Conservation (phyloP, 2,113 vertebrate genomes). For the Agelaius tricolor region DNA sequence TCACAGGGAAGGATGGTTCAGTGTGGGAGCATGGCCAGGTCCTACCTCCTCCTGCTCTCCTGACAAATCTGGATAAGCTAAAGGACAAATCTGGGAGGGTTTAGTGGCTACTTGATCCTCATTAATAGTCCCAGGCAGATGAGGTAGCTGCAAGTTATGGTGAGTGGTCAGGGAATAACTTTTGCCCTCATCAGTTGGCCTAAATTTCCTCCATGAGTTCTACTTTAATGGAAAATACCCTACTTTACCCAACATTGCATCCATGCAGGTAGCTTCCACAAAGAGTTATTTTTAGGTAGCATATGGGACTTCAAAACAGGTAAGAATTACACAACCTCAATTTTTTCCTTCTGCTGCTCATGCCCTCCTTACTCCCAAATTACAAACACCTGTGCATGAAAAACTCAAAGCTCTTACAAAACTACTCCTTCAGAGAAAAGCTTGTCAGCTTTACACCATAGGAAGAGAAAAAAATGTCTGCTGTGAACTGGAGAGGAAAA, state of each 20-base stretch:
- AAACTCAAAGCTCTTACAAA: background rate
- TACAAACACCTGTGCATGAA: background rate
- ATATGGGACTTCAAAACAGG: background rate
- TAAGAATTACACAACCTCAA: background rate
- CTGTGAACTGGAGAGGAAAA: background rate
- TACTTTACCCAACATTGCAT: background rate
- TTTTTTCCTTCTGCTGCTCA: background rate
- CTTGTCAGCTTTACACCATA: background rate
- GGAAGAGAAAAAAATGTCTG: background rate
- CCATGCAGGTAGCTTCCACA: background rate
- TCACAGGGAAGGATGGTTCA: accelerated
- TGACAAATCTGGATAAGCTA: background rate
- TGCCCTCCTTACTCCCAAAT: background rate
- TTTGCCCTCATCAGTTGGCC: background rate
- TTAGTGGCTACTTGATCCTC: background rate
- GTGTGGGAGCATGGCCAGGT: background rate
- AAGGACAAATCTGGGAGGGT: background rate
- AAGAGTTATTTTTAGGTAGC: background rate
- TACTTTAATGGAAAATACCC: background rate
- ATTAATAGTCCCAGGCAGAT: background rate
- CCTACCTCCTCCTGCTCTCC: background rate
- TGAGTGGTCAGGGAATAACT: background rate
- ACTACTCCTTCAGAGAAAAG: background rate
- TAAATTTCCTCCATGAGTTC: background rate
- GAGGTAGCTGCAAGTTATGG: background rate